These are phyloP conservation scores for Orcinus orca DNA, from an alignment of 2,113 vertebrate species.

Conservation along the genomic window DNA sequence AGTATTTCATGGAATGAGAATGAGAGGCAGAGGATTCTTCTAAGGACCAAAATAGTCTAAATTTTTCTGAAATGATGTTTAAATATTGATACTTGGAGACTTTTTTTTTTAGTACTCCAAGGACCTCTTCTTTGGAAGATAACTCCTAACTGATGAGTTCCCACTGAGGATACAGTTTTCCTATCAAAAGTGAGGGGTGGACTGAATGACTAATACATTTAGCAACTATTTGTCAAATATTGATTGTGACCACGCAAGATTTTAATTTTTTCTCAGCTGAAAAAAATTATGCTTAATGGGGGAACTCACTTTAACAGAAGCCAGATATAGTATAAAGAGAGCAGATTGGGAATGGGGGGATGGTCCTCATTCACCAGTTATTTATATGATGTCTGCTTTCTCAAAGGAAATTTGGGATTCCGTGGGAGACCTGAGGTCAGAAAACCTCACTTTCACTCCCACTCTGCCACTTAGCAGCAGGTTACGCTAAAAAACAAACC, in stretches of 20 bases:
- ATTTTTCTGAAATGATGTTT: slow-evolving; percentile 18
- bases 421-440: not conserved
- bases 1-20: not conserved
- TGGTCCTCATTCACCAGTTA: not conserved
- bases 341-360: not conserved
- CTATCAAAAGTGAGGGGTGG: not conserved
- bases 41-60: not conserved
- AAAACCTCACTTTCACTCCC: not conserved
- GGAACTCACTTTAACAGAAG: not conserved
- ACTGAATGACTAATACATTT: not conserved
- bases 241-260: not conserved
- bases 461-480: not conserved
- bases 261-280: not conserved
- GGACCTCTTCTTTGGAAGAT: not conserved
- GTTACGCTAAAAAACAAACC: not conserved
- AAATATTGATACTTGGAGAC: not conserved
- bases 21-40: not conserved
- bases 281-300: not conserved
- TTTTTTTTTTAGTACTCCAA: not conserved
- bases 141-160: not conserved
- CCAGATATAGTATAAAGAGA: not conserved
- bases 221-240: not conserved
- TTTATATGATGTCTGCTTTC: not conserved
- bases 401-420: not conserved
- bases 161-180: not conserved